These are phyloP conservation scores for Alloplasta piceator DNA, from an alignment of 2,888 invertebrate genomes.

Conservation along the genomic window DNA sequence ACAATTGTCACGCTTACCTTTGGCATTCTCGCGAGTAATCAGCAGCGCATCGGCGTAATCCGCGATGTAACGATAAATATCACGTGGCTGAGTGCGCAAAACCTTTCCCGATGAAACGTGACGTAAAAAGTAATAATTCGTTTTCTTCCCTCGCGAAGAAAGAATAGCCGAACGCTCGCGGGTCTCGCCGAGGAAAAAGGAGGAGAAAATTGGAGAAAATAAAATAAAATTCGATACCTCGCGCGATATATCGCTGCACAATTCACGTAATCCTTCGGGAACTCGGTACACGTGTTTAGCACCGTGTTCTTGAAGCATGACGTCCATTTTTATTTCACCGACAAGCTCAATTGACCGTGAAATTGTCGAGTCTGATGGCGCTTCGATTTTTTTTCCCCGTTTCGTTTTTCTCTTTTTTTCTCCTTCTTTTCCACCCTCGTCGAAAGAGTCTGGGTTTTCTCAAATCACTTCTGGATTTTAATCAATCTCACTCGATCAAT, in stretches of 20 bases:
- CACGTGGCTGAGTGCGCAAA: constrained; percentile 87
- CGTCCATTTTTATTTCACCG: constrained; percentile 68
- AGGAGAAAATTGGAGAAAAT: background rate
- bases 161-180: background rate
- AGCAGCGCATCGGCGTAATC: constrained; percentile 88
- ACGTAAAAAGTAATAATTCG: constrained; percentile 32
- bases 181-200: no score
- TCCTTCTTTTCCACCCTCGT: background rate
- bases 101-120: constrained; percentile 83
- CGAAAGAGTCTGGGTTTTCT: no score
- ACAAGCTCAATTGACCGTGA: constrained; percentile 11
- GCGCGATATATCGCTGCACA: constrained; percentile 89
- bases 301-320: constrained; percentile 78
- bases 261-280: constrained; percentile 88
- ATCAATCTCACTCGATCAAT: no score
- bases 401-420: background rate
- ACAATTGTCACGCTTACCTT: constrained; percentile 71
- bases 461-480: no score
- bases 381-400: background rate
- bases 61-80: constrained; percentile 88
- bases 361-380: constrained; percentile 20
- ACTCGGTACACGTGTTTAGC: constrained; percentile 84
- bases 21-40: constrained; percentile 86
- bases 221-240: constrained; percentile 84
- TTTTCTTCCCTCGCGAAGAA: background rate